These are phyloP conservation scores for Schizotus pectinicornis DNA, from an alignment of 2,888 invertebrate genomes.

Conservation along the genomic window DNA sequence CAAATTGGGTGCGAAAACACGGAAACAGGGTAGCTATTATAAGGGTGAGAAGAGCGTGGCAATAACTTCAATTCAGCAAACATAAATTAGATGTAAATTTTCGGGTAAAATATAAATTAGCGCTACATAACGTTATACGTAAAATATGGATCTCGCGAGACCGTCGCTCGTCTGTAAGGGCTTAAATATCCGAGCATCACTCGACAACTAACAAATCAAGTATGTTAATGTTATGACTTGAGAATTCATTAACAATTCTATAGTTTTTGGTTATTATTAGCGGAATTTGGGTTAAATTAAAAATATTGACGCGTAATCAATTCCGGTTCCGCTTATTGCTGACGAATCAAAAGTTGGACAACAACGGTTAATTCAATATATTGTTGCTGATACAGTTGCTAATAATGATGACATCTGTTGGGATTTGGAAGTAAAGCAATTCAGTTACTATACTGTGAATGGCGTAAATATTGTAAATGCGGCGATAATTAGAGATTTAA, in stretches of 20 bases:
- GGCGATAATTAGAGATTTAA: conserved; percentile 1
- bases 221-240: conserved; percentile 12
- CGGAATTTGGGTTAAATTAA: conserved; percentile 5
- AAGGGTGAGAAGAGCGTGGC: background rate
- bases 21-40: background rate
- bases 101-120: conserved; percentile 14
- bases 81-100: conserved; percentile 19
- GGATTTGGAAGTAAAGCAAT: conserved; percentile 18
- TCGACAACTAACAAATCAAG: conserved; percentile 19
- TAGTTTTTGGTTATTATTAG: background rate
- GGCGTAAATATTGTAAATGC: conserved; percentile 3
- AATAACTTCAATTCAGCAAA: conserved; percentile 1
- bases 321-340: conserved; percentile 17
- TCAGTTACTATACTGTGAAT: background rate
- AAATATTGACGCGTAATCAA: conserved; percentile 18
- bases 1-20: background rate
- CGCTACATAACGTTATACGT: background rate
- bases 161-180: conserved; percentile 12
- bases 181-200: background rate
- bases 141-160: conserved; percentile 16
- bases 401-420: conserved; percentile 17
- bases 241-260: conserved; percentile 13
- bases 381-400: conserved; percentile 12
- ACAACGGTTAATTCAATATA: conserved; percentile 14
- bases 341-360: conserved; percentile 5